Evolutionary conservation across 2,113 vertebrate species (phyloP), one percentile per base, ranked within the genome.

Genomic region (Oryzias celebensis): DNA sequence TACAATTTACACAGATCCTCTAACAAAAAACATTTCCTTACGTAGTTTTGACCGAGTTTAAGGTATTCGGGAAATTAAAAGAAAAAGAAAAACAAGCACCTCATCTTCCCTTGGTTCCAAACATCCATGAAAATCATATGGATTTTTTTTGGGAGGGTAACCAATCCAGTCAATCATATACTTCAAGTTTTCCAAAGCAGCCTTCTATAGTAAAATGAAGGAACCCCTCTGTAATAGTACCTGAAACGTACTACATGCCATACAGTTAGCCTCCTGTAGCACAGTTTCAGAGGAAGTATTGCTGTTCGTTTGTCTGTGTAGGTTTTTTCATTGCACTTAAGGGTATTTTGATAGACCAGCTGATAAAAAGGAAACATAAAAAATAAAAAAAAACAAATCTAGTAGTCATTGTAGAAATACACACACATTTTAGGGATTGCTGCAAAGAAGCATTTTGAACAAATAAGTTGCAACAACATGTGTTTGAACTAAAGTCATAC

Each of bases 371-470:
- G 2, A 2, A 36, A 36, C 10, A 12, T 36, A 10, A 10, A 36
- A 36, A 0, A 2, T 2, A 75, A 36, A 60, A 59, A 66, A 20
- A 45, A 7, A 23, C 7, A 46, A 36, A 60, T 52, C 22, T 48
- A 52, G 45, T 36, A 52, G 36, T 4, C 6, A 46, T 45, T 52
- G 56, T 23, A n/a, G 50, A 1, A 73, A 41, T 48, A 41, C 43
- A 22, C 22, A 52, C 24, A 62, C 36, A 56, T 71, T 8, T 2
- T 26, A 63, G 15, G 42, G n/a, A 8, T 8, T 36, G 10, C 10
- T 57, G 52, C 12, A 36, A 44, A 42, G 56, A 72, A 66, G 46
- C 20, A 60, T 54, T 41, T 54, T 28, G 46, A 42, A 62, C 14
- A 68, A 13, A 22, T 20, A 31, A 22, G 15, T 44, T 41, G 44